These are phyloP conservation scores for Schlechtendalia chinensis DNA, from an alignment of 1,140 invertebrate species.

Conservation along the genomic window DNA sequence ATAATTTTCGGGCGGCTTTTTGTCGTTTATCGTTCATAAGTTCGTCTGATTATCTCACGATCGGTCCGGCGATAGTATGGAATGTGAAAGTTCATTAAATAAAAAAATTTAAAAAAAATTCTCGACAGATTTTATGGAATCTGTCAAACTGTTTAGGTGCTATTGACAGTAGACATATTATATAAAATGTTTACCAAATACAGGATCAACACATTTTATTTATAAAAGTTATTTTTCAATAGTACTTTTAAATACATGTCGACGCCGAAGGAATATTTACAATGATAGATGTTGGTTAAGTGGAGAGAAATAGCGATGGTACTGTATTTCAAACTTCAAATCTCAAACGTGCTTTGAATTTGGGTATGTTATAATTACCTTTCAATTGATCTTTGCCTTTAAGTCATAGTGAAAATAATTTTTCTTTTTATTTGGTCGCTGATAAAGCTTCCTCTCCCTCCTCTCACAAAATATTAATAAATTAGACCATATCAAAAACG, in stretches of 20 bases:
- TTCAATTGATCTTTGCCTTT: not conserved
- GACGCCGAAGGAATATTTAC: conserved; percentile 55
- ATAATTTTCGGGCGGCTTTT: no score
- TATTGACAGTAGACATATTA: conserved; percentile 58
- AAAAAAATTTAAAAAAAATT: no score
- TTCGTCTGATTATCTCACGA: no score
- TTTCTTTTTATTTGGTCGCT: not conserved
- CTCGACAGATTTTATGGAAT: conserved; percentile 50
- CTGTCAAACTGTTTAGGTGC: conserved; percentile 56
- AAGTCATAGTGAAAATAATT: not conserved
- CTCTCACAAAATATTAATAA: not conserved
- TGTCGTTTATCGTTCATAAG: no score
- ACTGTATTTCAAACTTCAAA: conserved; percentile 53
- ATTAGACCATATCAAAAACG: conserved; percentile 2
- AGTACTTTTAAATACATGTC: conserved; percentile 54
- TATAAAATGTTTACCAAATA: conserved; percentile 51
- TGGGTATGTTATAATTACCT: not conserved
- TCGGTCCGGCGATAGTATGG: no score
- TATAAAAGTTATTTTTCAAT: conserved; percentile 55
- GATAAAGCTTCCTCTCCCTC: not conserved
- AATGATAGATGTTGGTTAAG: conserved; percentile 54
- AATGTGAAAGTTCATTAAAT: no score
- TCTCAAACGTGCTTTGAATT: not conserved
- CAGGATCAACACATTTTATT: conserved; percentile 55
- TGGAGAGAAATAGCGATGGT: conserved; percentile 55